Base-by-base conservation (phyloP, 2,888 invertebrate species). In the Nesidiocoris tenuis region DNA sequence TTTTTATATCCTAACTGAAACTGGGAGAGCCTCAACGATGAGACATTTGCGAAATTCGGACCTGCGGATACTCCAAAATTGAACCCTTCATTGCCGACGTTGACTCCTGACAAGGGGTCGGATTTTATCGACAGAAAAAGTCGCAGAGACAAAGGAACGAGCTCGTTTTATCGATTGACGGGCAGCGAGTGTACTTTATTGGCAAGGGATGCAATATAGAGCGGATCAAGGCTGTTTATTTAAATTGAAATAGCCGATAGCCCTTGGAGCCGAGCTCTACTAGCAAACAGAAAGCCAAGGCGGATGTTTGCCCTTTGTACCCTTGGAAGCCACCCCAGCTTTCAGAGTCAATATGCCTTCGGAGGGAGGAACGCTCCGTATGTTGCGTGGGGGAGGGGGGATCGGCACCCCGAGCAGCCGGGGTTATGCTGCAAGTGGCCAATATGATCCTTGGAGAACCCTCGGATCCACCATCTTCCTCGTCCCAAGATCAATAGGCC, bases 171-270 rank as follows among this genome's bases (percentile, higher is more conserved):
- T 70, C 70, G 70, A 70, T 70, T 70, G 70, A 57, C 70, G 70
- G 55, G 39, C 39, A 39, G 12, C 59, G 59, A 57, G 23, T 70
- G 57, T 59, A 57, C 70, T 70, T 70, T 70, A 70, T 70, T 70
- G 70, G 70, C 70, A 17, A 57, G 57, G 70, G 70, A 70, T 56
- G 70, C 70, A 70, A 70, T 70, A 70, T 70, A 59, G 70, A 57
- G 54, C 67, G 67, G 70, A 70, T 70, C 70, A 70, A 59, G 39
- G 70, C 70, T 70, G 70, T 70, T 70, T 70, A 70, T 70, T 70
- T 70, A 70, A 70, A 70, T 70, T 70, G 70, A 70, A 70, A 70
- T 70, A 70, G 70, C 70, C 70, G 70, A 70, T 70, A 70, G 70
- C 70, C 70, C 61, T 39, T 39, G 5, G 39, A 3, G 3, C 12